Percentiles rank a stretch among this genome's conserved stretches.
These are phyloP conservation scores for Amiota communis DNA, from an alignment of 2,888 invertebrate species.

Conservation along the genomic window DNA sequence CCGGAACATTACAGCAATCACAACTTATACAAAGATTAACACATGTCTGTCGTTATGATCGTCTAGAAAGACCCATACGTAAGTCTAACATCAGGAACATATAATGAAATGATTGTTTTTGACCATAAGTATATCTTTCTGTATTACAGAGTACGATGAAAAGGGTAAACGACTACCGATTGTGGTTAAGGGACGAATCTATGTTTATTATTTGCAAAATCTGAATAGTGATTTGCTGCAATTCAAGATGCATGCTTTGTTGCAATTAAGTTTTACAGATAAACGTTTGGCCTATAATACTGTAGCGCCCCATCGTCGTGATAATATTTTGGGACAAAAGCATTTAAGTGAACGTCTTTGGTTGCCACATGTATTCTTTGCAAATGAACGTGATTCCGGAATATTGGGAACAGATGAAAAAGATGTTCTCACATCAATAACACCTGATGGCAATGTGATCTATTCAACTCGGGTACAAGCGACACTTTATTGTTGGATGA, in stretches of 20 bases:
- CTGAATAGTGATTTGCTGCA: slow-evolving; percentile 67
- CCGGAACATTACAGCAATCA: slow-evolving; percentile 66
- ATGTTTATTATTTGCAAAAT: slow-evolving; percentile 67
- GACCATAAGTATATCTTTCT: neutral
- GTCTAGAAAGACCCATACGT: slow-evolving; percentile 69
- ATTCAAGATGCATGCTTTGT: slow-evolving; percentile 63
- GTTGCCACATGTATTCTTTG: slow-evolving; percentile 68
- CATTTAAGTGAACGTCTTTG: slow-evolving; percentile 68
- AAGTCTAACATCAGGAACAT: too few relatives aligned
- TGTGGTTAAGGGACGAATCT: slow-evolving; percentile 63
- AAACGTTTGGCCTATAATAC: slow-evolving; percentile 60
- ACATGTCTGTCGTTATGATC: slow-evolving; percentile 71
- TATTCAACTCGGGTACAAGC: slow-evolving; percentile 65
- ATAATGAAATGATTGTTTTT: too few relatives aligned
- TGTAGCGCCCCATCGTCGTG: slow-evolving; percentile 57
- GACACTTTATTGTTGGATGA: slow-evolving; percentile 68
- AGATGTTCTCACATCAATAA: slow-evolving; percentile 67
- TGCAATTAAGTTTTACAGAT: slow-evolving; percentile 64
- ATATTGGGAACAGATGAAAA: slow-evolving; percentile 69
- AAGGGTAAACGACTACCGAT: slow-evolving; percentile 60
- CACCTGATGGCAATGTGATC: slow-evolving; percentile 65
- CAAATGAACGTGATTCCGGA: slow-evolving; percentile 66
- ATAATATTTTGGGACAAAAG: slow-evolving; percentile 66
- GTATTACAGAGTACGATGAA: slow-evolving; percentile 43
- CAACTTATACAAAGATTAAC: slow-evolving; percentile 69